These are phyloP conservation scores for Heterohyrax brucei DNA, from an alignment of 2,797 vertebrate genomes.

Conservation along the genomic window DNA sequence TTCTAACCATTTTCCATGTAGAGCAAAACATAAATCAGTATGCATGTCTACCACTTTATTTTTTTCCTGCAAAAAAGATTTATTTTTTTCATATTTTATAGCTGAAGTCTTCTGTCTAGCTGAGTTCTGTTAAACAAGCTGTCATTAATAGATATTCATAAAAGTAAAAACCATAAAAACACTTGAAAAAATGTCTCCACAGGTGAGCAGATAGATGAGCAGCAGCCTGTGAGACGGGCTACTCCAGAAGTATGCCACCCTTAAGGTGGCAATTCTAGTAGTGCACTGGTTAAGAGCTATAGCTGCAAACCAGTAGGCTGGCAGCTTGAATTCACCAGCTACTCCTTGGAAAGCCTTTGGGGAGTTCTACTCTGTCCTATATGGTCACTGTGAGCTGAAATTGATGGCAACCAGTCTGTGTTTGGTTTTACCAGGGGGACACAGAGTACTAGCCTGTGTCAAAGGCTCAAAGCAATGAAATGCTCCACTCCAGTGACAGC, in stretches of 20 bases:
- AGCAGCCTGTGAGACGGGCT: neutral
- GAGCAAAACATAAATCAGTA: constrained; percentile 1
- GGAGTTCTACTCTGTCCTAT: too few species aligned
- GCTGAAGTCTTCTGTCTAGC: neutral
- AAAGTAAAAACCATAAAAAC: constrained; percentile 19
- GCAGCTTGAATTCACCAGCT: too few species aligned
- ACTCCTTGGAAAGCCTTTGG: too few species aligned
- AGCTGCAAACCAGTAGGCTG: too few species aligned
- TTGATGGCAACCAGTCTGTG: too few species aligned
- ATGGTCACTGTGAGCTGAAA: too few species aligned
- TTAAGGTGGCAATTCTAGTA: too few species aligned
- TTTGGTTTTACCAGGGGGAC: too few species aligned
- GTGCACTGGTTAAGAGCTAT: too few species aligned
- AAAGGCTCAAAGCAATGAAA: neutral
- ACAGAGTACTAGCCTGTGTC: neutral
- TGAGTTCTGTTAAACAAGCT: neutral
- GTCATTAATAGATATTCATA: neutral
- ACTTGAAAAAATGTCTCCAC: neutral
- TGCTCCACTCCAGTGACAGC: neutral
- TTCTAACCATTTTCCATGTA: neutral
- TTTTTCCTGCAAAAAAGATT: neutral
- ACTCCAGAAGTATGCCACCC: neutral
- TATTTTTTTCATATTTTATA: constrained; percentile 56
- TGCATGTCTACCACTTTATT: neutral
- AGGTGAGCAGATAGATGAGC: neutral